Conservation (phyloP, 2,113 vertebrate species). For the Brachyhypopomus occidentalis region DNA sequence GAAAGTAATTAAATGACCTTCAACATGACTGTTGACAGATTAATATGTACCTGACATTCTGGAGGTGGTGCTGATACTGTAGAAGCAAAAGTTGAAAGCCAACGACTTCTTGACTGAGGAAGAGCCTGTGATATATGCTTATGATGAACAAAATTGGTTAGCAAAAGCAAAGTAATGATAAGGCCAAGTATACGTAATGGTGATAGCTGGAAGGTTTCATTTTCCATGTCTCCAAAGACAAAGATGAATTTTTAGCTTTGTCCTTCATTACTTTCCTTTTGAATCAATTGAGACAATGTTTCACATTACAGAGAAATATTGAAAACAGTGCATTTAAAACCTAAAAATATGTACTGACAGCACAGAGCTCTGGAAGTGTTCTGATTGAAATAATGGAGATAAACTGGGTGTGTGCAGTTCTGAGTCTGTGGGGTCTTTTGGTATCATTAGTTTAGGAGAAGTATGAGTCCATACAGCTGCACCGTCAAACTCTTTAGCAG, state of each 20-base stretch:
- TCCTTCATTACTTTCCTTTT: conserved; percentile 18
- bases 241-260: conserved; percentile 10
- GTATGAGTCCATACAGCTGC: not conserved
- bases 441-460: conserved; percentile 9
- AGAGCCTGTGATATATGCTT: conserved; percentile 34
- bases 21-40: conserved; percentile 50
- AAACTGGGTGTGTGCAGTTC: not conserved
- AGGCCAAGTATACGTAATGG: conserved; percentile 15
- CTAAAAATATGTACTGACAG: conserved; percentile 12
- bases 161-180: conserved; percentile 20
- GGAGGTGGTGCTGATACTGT: conserved; percentile 40
- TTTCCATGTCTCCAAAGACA: conserved; percentile 3
- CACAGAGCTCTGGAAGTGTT: not conserved
- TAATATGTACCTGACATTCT: conserved; percentile 53
- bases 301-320: conserved; percentile 29
- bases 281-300: conserved; percentile 17
- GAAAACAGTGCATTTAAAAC: conserved; percentile 31
- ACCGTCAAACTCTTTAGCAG: not conserved
- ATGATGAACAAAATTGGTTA: conserved; percentile 32
- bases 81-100: conserved; percentile 40
- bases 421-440: not conserved
- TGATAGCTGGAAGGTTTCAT: conserved; percentile 17
- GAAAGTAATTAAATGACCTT: conserved; percentile 56
- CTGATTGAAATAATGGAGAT: conserved; percentile 3
- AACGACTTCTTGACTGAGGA: conserved; percentile 29